A percentile compares a stretch with the other conserved stretches of the same genome.
Evolutionary conservation across 1,140 invertebrate genomes (phyloP).

Genomic region (Drosophila insularis): DNA sequence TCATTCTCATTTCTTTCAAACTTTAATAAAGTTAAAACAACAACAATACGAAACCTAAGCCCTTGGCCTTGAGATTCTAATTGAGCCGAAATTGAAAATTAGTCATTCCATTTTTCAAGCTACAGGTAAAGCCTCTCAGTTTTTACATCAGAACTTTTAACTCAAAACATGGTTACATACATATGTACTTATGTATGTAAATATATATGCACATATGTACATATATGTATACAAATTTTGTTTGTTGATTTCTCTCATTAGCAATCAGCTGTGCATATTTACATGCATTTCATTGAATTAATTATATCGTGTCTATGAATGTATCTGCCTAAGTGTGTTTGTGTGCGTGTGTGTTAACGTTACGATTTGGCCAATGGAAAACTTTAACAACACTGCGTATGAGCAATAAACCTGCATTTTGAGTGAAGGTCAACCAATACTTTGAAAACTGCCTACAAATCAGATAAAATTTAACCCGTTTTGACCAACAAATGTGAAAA

Average conservation of each 20-base stretch:
- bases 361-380: slow-evolving; percentile 32
- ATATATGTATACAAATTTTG: slow-evolving; percentile 17
- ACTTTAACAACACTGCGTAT: slow-evolving; percentile 50
- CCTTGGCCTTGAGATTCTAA: slow-evolving; percentile 13
- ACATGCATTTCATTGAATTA: slow-evolving; percentile 31
- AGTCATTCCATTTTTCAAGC: slow-evolving; percentile 29
- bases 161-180: too few relatives aligned
- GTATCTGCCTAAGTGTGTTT: not conserved
- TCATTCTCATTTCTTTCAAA: not conserved
- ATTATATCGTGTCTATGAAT: not conserved
- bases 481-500: slow-evolving; percentile 19
- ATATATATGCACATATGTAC: slow-evolving; percentile 47
- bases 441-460: slow-evolving; percentile 4
- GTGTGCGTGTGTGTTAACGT: not conserved
- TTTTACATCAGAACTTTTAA: too few relatives aligned
- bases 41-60: slow-evolving; percentile 8
- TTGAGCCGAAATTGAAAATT: slow-evolving; percentile 18
- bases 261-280: slow-evolving; percentile 73
- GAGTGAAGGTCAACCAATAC: slow-evolving; percentile 55
- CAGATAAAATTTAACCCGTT: slow-evolving; percentile 15
- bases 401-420: slow-evolving; percentile 58
- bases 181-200: too few relatives aligned
- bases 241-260: slow-evolving; percentile 58
- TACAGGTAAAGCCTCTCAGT: not conserved
- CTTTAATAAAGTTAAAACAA: not conserved